These are phyloP conservation scores for Cecropterus lyciades DNA, from an alignment of 1,140 invertebrate genomes.

Conservation along the genomic window DNA sequence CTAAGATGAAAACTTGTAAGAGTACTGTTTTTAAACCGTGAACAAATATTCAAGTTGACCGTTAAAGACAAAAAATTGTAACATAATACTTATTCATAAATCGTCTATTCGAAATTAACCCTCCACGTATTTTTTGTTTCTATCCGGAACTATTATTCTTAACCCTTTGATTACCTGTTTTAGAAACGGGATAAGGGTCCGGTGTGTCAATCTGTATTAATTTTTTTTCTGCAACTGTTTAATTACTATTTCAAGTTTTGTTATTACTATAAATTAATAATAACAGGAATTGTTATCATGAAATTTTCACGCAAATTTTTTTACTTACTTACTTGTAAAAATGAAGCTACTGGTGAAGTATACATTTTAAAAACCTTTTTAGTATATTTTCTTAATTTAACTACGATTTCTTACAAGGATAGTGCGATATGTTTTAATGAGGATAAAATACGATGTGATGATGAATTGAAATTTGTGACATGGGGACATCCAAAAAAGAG, in stretches of 20 bases:
- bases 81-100: conserved; percentile 58
- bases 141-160: conserved; percentile 53
- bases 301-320: no score
- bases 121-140: conserved; percentile 59
- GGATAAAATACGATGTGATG: no score
- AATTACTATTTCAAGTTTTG: conserved; percentile 36
- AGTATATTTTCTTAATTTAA: no score
- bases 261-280: no score
- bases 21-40: background rate
- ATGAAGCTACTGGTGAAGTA: no score
- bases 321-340: no score
- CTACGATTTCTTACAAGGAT: no score
- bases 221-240: conserved; percentile 44
- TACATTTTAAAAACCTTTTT: no score
- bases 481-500: no score
- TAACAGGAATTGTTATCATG: background rate
- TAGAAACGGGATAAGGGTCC: conserved; percentile 53
- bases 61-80: conserved; percentile 57
- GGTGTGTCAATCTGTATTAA: conserved; percentile 64
- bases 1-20: no score
- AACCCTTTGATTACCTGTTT: conserved; percentile 77
- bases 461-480: no score
- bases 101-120: conserved; percentile 57
- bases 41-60: conserved; percentile 47
- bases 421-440: no score